A percentile compares a stretch with the other conserved stretches of the same genome.
Conservation (phyloP, 1,140 invertebrate species). For the Bathynomus jamesi region DNA sequence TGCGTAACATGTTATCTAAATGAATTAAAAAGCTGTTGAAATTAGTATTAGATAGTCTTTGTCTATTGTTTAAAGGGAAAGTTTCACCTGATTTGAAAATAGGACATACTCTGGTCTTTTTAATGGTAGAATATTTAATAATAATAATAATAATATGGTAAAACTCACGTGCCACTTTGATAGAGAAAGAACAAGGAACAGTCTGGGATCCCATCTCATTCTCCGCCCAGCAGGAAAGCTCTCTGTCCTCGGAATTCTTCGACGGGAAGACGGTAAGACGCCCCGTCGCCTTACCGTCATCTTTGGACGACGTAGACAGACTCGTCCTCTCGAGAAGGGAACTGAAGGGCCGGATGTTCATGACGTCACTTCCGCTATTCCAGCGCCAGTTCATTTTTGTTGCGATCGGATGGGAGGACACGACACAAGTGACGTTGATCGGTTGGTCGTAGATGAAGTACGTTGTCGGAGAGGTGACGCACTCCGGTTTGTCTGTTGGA, state of each 20-base stretch:
- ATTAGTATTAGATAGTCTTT: too few species aligned
- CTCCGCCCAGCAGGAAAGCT: conserved; percentile 14
- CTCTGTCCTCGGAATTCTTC: conserved; percentile 12
- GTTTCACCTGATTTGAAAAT: too few species aligned
- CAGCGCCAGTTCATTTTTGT: conserved; percentile 17
- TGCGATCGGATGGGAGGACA: conserved; percentile 10
- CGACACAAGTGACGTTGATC: conserved; percentile 14
- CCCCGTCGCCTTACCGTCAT: conserved; percentile 3
- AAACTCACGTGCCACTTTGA: conserved; percentile 12
- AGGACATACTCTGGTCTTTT: too few species aligned
- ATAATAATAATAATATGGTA: too few species aligned
- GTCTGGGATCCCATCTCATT: conserved; percentile 8
- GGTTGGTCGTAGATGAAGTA: conserved; percentile 18
- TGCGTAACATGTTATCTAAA: too few species aligned
- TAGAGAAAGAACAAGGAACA: conserved; percentile 10
- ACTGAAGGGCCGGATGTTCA: conserved; percentile 7
- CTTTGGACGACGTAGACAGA: neutral
- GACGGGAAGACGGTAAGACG: conserved; percentile 10
- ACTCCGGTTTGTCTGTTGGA: conserved; percentile 9
- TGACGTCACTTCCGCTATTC: conserved; percentile 21
- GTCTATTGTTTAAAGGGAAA: too few species aligned
- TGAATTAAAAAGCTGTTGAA: too few species aligned
- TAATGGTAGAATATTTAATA: too few species aligned
- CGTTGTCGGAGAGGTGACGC: conserved; percentile 12
- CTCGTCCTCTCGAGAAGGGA: conserved; percentile 8